These are phyloP conservation scores for Holocentrus rufus DNA, from an alignment of 2,797 vertebrate species.

Conservation along the genomic window DNA sequence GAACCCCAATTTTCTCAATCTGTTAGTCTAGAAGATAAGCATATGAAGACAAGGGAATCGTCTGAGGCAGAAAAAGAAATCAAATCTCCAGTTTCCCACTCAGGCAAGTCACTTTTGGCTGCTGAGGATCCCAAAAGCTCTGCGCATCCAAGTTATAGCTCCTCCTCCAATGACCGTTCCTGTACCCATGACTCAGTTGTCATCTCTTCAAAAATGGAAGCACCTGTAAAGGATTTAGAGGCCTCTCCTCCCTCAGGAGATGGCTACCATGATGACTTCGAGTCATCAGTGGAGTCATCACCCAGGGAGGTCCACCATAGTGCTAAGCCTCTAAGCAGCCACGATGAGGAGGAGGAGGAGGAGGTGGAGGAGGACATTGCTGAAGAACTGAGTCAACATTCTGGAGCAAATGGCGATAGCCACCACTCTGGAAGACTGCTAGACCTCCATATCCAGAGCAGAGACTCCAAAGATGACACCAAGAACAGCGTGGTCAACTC, in stretches of 20 bases:
- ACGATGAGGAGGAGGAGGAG: conserved; percentile 79
- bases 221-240: conserved; percentile 58
- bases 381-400: conserved; percentile 84
- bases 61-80: conserved; percentile 56
- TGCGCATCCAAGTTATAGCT: conserved; percentile 55
- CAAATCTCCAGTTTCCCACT: conserved; percentile 29
- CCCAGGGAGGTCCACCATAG: conserved; percentile 54
- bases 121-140: conserved; percentile 62
- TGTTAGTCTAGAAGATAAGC: conserved; percentile 37
- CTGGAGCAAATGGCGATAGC: conserved; percentile 72
- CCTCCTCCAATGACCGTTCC: conserved; percentile 56
- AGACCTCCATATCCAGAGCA: conserved; percentile 80
- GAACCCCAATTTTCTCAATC: conserved; percentile 43
- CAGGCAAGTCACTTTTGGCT: conserved; percentile 49
- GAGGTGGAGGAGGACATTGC: conserved; percentile 85
- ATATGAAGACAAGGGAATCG: conserved; percentile 39
- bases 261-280: conserved; percentile 83
- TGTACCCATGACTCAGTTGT: conserved; percentile 79
- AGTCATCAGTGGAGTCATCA: conserved; percentile 77
- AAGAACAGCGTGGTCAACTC: conserved; percentile 58
- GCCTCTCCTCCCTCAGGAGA: conserved; percentile 36
- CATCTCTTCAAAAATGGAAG: conserved; percentile 76
- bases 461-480: conserved; percentile 71
- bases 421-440: conserved; percentile 79
- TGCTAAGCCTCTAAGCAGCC: conserved; percentile 70